A percentile compares a stretch with the other conserved stretches of the same genome.
phyloP scores from a whole-genome alignment of 92 coral and sea anemone genomes.

The Epizoanthus scotinus region DNA sequence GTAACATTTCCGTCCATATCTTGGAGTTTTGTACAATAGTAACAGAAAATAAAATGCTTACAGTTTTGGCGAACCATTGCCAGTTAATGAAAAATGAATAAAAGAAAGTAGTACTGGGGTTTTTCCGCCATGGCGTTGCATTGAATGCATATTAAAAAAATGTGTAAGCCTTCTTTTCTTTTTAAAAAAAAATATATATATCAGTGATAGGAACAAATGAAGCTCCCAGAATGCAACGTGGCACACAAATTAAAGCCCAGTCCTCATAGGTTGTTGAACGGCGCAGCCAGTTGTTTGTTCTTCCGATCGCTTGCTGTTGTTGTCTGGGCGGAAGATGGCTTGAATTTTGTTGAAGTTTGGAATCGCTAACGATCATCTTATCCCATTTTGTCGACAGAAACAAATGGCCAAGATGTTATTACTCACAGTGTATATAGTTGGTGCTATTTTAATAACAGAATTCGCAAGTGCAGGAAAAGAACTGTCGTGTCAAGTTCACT shows the following conservation, averaged over 20 bases:
- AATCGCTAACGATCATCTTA: not conserved
- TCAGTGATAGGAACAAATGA: no score
- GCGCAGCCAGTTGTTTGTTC: constrained; percentile 5
- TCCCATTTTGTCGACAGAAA: constrained; percentile 2
- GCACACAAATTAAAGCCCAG: constrained; percentile 5
- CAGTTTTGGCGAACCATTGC: no score
- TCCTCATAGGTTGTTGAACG: not conserved
- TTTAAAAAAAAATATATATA: no score
- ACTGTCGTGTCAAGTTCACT: constrained; percentile 20
- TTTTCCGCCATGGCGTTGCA: no score
- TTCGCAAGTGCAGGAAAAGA: constrained; percentile 16
- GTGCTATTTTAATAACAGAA: constrained; percentile 11
- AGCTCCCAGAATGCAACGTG: constrained; percentile 14
- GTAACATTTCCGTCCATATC: no score
- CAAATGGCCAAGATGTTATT: not conserved
- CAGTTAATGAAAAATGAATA: no score
- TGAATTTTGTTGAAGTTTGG: not conserved
- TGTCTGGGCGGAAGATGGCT: not conserved
- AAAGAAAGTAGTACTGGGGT: no score
- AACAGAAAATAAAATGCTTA: no score
- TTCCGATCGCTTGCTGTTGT: not conserved
- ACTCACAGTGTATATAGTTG: not conserved
- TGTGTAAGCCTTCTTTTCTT: no score
- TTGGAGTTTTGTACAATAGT: no score
- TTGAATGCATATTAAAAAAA: no score